Conservation (phyloP, 2,888 invertebrate genomes). For the Leptodirus hochenwartii region DNA sequence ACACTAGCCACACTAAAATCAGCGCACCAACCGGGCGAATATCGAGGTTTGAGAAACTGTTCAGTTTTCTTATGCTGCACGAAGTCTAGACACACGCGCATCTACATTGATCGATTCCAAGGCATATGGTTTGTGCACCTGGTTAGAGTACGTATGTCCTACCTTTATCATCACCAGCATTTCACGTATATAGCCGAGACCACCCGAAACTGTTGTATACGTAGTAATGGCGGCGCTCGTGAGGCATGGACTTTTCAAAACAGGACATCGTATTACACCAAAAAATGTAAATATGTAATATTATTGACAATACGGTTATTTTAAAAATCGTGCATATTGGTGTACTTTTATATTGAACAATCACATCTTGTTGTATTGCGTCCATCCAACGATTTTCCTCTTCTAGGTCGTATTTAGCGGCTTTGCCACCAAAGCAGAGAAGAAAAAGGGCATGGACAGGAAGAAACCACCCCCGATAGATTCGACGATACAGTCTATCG, state of each 20-base stretch:
- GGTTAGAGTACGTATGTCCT: too few relatives aligned
- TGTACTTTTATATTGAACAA: too few relatives aligned
- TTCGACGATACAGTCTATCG: constrained; percentile 41
- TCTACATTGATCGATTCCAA: too few relatives aligned
- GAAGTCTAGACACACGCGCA: too few relatives aligned
- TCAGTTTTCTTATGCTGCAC: too few relatives aligned
- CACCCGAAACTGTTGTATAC: too few relatives aligned
- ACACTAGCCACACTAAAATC: constrained; percentile 58
- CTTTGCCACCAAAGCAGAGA: constrained; percentile 26
- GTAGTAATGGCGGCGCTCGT: constrained; percentile 40
- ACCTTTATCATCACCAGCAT: neutral
- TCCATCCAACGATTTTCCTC: neutral
- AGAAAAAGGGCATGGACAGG: constrained; percentile 26
- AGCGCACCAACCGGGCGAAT: constrained; percentile 34
- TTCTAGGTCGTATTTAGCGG: constrained; percentile 7
- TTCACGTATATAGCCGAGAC: constrained; percentile 1
- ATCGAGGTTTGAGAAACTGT: constrained; percentile 25
- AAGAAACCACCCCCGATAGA: constrained; percentile 28
- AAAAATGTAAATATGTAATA: constrained; percentile 27
- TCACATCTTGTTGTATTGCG: neutral
- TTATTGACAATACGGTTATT: constrained; percentile 6
- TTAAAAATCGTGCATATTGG: constrained; percentile 7
- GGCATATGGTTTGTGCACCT: too few relatives aligned
- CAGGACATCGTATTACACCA: constrained; percentile 20
- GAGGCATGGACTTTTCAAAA: constrained; percentile 32